Evolutionary conservation across 2,888 invertebrate species (phyloP).

Genomic region (Drosophila formosana): DNA sequence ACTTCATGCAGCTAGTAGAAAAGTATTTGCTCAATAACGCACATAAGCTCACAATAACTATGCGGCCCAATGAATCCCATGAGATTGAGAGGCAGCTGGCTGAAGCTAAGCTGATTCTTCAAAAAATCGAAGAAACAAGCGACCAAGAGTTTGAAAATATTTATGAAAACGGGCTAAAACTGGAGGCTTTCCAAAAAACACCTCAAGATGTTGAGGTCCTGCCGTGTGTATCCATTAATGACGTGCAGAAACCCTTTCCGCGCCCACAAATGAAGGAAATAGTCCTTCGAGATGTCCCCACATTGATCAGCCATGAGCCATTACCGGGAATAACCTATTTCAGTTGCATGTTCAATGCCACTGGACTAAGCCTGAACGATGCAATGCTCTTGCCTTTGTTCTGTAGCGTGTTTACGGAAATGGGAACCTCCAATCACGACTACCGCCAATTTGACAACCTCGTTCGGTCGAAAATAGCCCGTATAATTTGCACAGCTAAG

Average conservation of each 20-base stretch:
- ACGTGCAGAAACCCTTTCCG: slow-evolving; percentile 89
- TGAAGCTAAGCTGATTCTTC: slow-evolving; percentile 89
- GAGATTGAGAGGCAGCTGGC: slow-evolving; percentile 88
- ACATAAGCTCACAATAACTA: slow-evolving; percentile 93
- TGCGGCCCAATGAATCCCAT: slow-evolving; percentile 93
- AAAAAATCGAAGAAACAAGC: slow-evolving; percentile 87
- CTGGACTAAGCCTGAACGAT: slow-evolving; percentile 88
- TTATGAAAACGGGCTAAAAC: slow-evolving; percentile 89
- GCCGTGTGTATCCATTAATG: slow-evolving; percentile 92
- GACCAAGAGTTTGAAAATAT: slow-evolving; percentile 87
- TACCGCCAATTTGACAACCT: slow-evolving; percentile 93
- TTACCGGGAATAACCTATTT: slow-evolving; percentile 96
- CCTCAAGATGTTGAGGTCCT: slow-evolving; percentile 90
- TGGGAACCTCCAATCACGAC: slow-evolving; percentile 92
- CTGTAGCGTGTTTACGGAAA: slow-evolving; percentile 91
- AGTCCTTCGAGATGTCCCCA: slow-evolving; percentile 86
- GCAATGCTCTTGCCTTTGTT: slow-evolving; percentile 93
- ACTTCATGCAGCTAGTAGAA: slow-evolving; percentile 89
- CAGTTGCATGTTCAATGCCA: slow-evolving; percentile 90
- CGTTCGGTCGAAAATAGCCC: slow-evolving; percentile 90
- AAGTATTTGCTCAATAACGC: slow-evolving; percentile 92
- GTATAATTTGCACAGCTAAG: slow-evolving; percentile 89
- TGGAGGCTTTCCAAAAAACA: slow-evolving; percentile 90
- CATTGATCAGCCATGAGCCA: slow-evolving; percentile 92
- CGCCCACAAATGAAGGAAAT: slow-evolving; percentile 68